These are phyloP conservation scores for Clamator glandarius DNA, from an alignment of 2,797 vertebrate species.

Conservation along the genomic window DNA sequence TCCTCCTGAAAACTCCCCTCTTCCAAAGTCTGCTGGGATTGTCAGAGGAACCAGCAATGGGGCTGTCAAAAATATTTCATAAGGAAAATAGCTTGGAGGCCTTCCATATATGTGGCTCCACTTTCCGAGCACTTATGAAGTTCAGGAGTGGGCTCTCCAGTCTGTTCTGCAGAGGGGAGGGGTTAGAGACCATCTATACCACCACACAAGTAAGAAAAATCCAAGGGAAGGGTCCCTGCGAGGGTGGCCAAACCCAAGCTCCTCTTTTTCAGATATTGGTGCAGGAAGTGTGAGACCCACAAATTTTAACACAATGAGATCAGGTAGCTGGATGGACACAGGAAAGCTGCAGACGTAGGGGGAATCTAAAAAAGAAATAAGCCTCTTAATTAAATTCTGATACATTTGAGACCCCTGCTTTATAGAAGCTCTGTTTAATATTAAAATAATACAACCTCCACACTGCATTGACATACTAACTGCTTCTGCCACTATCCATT, in stretches of 20 bases:
- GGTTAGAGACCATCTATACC: not conserved
- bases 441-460: not conserved
- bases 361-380: not conserved
- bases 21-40: not conserved
- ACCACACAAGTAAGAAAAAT: not conserved
- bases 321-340: not conserved
- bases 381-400: not conserved
- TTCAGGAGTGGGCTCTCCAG: not conserved
- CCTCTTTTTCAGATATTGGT: not conserved
- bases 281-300: not conserved
- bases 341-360: not conserved
- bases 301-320: not conserved
- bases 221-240: not conserved
- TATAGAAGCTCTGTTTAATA: not conserved
- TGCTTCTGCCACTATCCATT: not conserved
- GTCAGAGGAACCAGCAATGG: not conserved
- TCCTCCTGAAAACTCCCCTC: not conserved
- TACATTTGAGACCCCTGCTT: not conserved
- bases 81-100: not conserved
- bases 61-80: not conserved
- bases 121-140: not conserved
- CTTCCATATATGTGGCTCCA: not conserved
- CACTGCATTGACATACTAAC: not conserved
- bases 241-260: not conserved
- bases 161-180: not conserved